phyloP scores from a whole-genome alignment of 2,113 vertebrate species.

The Amblyopsis rosae region DNA sequence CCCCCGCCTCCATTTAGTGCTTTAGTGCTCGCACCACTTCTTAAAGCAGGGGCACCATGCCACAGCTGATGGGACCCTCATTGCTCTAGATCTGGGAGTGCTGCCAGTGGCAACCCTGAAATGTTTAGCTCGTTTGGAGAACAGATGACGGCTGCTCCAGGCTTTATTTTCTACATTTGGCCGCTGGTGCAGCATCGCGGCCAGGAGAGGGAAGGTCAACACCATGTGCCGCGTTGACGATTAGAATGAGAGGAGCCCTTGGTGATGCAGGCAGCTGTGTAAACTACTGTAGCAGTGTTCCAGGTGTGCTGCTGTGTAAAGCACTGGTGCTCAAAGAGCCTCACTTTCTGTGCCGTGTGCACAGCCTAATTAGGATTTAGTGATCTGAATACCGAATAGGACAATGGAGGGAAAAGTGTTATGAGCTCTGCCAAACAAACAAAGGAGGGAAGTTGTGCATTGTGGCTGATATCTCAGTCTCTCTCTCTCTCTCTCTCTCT shows the following conservation, averaged over 20 bases:
- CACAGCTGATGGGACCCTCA: constrained; percentile 47
- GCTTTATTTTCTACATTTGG: no score
- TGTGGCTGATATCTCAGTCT: background rate
- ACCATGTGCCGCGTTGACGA: background rate
- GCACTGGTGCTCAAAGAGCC: background rate
- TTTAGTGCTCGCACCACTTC: constrained; percentile 33
- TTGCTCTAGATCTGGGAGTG: constrained; percentile 50
- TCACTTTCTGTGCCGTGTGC: background rate
- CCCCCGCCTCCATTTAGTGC: background rate
- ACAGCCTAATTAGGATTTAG: background rate
- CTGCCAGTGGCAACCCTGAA: constrained; percentile 43
- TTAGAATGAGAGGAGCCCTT: background rate
- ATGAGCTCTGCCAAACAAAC: no score
- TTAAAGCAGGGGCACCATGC: background rate
- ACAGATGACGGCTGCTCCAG: constrained; percentile 4
- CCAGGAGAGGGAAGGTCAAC: constrained; percentile 5
- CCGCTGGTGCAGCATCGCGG: no score
- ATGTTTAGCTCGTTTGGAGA: constrained; percentile 26
- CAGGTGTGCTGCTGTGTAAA: background rate
- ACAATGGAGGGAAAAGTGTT: no score
- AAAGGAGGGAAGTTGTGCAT: no score
- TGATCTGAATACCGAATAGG: no score
- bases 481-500: background rate
- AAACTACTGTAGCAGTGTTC: no score
- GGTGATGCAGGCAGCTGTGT: no score